Evolutionary conservation across 2,888 invertebrate species (phyloP).

Genomic region (Agrypnus murinus): DNA sequence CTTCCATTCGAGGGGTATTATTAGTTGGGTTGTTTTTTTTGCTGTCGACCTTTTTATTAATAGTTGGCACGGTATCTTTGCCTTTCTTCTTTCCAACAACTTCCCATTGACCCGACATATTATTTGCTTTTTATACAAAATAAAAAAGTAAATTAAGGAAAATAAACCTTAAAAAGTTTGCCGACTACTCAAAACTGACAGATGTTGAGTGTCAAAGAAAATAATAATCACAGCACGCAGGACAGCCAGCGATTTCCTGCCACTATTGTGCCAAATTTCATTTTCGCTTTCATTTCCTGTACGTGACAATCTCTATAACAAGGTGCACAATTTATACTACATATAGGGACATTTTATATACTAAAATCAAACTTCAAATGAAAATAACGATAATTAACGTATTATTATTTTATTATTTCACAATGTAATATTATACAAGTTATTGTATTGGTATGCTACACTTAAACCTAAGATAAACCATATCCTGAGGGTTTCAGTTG

Average conservation of each 20-base stretch:
- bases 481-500: too few species aligned
- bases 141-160: constrained; percentile 43
- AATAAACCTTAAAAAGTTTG: constrained; percentile 32
- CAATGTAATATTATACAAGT: too few species aligned
- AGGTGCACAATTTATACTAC: too few species aligned
- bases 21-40: constrained; percentile 71
- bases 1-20: constrained; percentile 81
- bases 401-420: too few species aligned
- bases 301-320: neutral
- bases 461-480: too few species aligned
- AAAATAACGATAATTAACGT: too few species aligned
- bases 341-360: too few species aligned
- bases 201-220: constrained; percentile 40
- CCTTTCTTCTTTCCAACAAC: constrained; percentile 81
- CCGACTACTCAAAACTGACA: constrained; percentile 44
- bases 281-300: constrained; percentile 9
- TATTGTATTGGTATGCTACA: too few species aligned
- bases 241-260: constrained; percentile 42
- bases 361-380: too few species aligned
- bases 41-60: constrained; percentile 74
- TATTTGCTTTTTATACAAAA: constrained; percentile 36
- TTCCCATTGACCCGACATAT: constrained; percentile 82
- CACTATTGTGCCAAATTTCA: constrained; percentile 32
- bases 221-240: neutral
- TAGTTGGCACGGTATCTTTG: constrained; percentile 70